phyloP scores from a whole-genome alignment of 1,140 invertebrate species.

The Oryzaephilus surinamensis region DNA sequence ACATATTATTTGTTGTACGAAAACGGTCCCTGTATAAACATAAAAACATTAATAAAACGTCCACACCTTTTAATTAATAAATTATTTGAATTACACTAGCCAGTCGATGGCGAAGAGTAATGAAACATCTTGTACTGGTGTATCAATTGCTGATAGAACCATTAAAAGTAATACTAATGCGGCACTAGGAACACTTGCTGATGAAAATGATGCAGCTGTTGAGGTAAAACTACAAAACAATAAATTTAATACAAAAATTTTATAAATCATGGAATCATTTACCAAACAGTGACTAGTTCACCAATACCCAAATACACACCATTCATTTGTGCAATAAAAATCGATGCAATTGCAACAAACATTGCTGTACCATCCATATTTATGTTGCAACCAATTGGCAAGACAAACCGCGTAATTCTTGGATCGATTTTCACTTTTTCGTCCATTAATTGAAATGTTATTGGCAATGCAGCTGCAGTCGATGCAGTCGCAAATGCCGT shows the following conservation, averaged over 20 bases:
- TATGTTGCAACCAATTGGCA: constrained; percentile 84
- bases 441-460: constrained; percentile 90
- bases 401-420: constrained; percentile 80
- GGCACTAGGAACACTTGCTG: constrained; percentile 87
- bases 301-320: constrained; percentile 66
- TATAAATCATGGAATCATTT: constrained; percentile 22
- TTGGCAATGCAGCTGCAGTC: constrained; percentile 88
- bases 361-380: constrained; percentile 94
- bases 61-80: not conserved
- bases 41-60: not conserved
- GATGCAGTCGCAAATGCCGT: constrained; percentile 90
- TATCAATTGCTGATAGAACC: constrained; percentile 75
- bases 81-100: constrained; percentile 56
- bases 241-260: not conserved
- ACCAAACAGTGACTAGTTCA: constrained; percentile 71
- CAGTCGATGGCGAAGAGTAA: constrained; percentile 81
- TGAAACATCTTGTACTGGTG: constrained; percentile 70
- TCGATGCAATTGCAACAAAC: constrained; percentile 77
- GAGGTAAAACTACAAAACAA: constrained; percentile 64
- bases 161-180: constrained; percentile 79
- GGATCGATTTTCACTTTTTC: constrained; percentile 81
- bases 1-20: constrained; percentile 78
- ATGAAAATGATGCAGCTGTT: constrained; percentile 83
- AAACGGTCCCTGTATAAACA: constrained; percentile 61
- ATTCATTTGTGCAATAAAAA: constrained; percentile 90